Evolutionary conservation across 2,113 vertebrate species (phyloP), one percentile per base, ranked within the genome.

Genomic region (Dendropsophus ebraccatus): DNA sequence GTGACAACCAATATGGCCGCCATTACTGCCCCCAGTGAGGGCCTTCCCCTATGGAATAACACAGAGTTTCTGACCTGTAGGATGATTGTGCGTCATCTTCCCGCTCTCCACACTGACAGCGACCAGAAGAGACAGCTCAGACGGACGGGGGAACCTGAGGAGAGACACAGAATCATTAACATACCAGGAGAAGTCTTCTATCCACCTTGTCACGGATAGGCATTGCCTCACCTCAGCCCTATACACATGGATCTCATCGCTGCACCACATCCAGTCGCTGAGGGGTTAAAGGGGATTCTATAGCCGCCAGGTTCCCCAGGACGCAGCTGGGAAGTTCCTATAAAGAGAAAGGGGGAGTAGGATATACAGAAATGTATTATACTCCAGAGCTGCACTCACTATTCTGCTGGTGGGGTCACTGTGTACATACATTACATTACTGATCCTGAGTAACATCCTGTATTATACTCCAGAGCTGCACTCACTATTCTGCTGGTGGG

Each of bases 161-260:
- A 17, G 14, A 72, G 30, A 82, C 37, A 13, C 52, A 1, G 62
- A 13, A 14, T 30, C 62, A 16, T 5, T 1, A 1, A 25, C 5
- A 58, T 23, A 12, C 25, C n/a, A n/a, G 9, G 11, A 3, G 5
- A 4, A 12, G 10, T 47, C 45, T 47, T n/a, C n/a, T n/a, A n/a
- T n/a, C n/a, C n/a, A n/a, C n/a, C n/a, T n/a, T n/a, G n/a, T n/a
- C n/a, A n/a, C n/a, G n/a, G n/a, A n/a, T n/a, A n/a, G 45, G 1
- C 62, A n/a, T 9, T 4, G 4, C 23, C 77, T 35, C 2, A 93
- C 95, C 94, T 94, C 69, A 96, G 93, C 4, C 95, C 95, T 12
- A 96, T 96, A 89, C 95, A 96, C 95, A 96, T 96, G 81, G 95
- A 94, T 83, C 95, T 93, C 95, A 96, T 96, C 30, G 95, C 95